Conservation (phyloP, 2,113 vertebrate species). For the zebrafish (Danio rerio) region GRCz12tu NC_133196.1:46022501-46023000, state of each 20-base stretch:
- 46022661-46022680: background rate
- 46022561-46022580: background rate
- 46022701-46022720: slow-evolving; percentile 13
- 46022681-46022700: slow-evolving; percentile 16
- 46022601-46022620: background rate
- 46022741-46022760: slow-evolving; percentile 2
- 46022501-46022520: background rate
- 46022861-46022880: background rate
- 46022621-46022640: background rate
- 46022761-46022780: slow-evolving; percentile 4
- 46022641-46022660: background rate
- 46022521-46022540: background rate
- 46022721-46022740: slow-evolving; percentile 11
- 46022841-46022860: slow-evolving; percentile 1
- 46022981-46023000: background rate
- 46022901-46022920: background rate
- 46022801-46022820: background rate
- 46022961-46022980: background rate
- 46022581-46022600: background rate
- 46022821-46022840: slow-evolving; percentile 1
- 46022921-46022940: slow-evolving; percentile 7
- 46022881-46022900: background rate
- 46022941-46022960: background rate
- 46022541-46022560: background rate
- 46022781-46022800: slow-evolving; percentile 27